Percentiles rank a stretch among this genome's conserved stretches.
These are phyloP conservation scores for Anthopleura sola DNA, from an alignment of 64 coral and sea anemone species.

Conservation along the genomic window DNA sequence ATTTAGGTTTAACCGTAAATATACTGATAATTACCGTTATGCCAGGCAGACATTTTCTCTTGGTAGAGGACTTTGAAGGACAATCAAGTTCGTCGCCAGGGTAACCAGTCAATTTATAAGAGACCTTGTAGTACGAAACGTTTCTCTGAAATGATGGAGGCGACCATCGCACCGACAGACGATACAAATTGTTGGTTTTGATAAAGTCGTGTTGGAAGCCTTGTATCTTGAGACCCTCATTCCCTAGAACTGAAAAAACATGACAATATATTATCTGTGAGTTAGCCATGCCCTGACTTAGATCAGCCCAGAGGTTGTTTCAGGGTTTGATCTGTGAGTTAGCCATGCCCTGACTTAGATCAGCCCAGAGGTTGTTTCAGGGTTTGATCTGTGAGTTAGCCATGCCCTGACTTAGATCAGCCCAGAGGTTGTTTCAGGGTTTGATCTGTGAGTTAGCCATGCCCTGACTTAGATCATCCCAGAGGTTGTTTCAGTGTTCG, in stretches of 20 bases:
- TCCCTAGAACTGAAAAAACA: neutral
- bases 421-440: no score
- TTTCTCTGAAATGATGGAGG: neutral
- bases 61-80: neutral
- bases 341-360: no score
- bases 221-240: neutral
- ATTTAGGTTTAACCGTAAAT: no score
- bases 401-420: no score
- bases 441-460: no score
- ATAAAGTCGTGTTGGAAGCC: neutral
- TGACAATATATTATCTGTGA: neutral
- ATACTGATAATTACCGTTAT: neutral
- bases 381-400: no score
- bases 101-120: neutral
- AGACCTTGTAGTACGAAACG: neutral
- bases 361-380: no score
- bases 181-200: neutral
- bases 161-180: neutral
- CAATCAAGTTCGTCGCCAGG: neutral
- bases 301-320: no score
- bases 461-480: no score
- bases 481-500: no score
- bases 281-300: no score
- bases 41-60: neutral
- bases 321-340: no score